Evolutionary conservation across 2,113 vertebrate species (phyloP).

Genomic region (Lates calcarifer): DNA sequence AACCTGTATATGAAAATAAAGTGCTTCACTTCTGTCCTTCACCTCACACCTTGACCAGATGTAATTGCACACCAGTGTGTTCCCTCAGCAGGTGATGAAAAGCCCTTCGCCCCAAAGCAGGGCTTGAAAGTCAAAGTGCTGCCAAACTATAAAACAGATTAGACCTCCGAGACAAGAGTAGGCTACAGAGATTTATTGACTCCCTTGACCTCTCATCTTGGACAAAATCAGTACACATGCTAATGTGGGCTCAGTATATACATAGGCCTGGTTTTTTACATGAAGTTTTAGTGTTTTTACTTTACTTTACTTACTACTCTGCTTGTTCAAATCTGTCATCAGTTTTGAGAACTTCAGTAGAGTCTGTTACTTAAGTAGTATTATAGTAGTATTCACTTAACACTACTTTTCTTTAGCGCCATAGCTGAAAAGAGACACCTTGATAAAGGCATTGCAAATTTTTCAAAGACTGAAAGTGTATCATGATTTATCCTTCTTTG

Average conservation of each 20-base stretch:
- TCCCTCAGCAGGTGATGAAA: constrained; percentile 54
- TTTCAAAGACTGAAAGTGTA: neutral
- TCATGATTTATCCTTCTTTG: neutral
- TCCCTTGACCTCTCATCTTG: neutral
- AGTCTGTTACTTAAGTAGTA: neutral
- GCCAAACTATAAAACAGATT: constrained; percentile 49
- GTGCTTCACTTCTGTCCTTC: constrained; percentile 38
- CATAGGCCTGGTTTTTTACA: neutral
- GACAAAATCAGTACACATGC: constrained; percentile 18
- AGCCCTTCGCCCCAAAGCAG: constrained; percentile 36
- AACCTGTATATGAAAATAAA: constrained; percentile 51
- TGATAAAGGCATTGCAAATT: neutral
- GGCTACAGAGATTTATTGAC: constrained; percentile 27
- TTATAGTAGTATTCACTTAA: neutral
- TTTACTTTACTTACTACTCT: neutral
- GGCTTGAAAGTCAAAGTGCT: constrained; percentile 34
- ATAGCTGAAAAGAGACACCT: neutral
- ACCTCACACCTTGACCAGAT: constrained; percentile 46
- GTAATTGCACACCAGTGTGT: constrained; percentile 49
- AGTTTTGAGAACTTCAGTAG: neutral
- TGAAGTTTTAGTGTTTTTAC: neutral
- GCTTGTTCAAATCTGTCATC: neutral
- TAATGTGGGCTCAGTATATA: neutral
- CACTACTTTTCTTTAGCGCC: no score
- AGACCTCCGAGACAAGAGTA: constrained; percentile 39